Conservation (phyloP, 2,888 invertebrate species). For the Xylota segnis region DNA sequence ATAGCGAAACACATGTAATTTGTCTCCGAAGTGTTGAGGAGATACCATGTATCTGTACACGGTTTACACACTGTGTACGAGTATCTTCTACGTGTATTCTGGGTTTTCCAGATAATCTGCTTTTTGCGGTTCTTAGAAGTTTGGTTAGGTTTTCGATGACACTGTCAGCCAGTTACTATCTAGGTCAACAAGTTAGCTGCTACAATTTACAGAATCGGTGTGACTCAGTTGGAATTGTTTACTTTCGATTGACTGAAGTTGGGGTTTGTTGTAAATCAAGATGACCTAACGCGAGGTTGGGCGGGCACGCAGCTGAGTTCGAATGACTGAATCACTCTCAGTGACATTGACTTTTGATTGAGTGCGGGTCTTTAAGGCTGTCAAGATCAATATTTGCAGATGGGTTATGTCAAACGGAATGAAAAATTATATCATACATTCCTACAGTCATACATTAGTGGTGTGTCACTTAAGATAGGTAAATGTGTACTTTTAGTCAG, state of each 20-base stretch:
- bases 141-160: background rate
- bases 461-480: background rate
- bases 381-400: constrained; percentile 62
- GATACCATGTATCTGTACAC: constrained; percentile 8
- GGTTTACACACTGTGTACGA: background rate
- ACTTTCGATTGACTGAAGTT: constrained; percentile 30
- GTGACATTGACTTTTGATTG: constrained; percentile 24
- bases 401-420: constrained; percentile 34
- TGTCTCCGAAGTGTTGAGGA: constrained; percentile 27
- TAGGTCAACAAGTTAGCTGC: constrained; percentile 38
- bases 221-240: constrained; percentile 46
- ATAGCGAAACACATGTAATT: constrained; percentile 33
- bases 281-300: constrained; percentile 64
- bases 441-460: background rate
- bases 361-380: constrained; percentile 26
- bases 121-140: background rate
- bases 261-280: constrained; percentile 39
- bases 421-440: background rate
- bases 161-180: background rate
- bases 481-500: constrained; percentile 10
- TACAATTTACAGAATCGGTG: background rate
- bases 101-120: background rate
- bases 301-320: constrained; percentile 10
- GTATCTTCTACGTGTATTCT: background rate
- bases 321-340: background rate